Percentiles rank a stretch among this genome's conserved stretches.
phyloP scores from a whole-genome alignment of 2,888 invertebrate genomes.

The Drosophila meridionalis region DNA sequence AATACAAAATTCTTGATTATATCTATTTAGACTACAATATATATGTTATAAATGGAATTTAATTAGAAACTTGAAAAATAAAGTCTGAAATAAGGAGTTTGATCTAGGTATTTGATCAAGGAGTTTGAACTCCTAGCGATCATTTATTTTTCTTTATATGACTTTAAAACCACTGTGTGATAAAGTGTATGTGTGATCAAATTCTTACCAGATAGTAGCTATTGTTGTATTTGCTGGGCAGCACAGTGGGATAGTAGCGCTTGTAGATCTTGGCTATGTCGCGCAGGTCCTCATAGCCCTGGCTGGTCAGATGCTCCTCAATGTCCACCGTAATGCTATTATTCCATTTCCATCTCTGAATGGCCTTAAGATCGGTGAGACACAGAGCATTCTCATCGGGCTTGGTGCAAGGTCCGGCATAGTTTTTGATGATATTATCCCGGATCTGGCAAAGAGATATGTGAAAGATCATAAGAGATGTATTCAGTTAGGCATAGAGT shows the following conservation, averaged over 20 bases:
- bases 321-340: slow-evolving; percentile 86
- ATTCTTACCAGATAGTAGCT: slow-evolving; percentile 86
- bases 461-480: background rate
- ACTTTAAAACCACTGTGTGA: too few relatives aligned
- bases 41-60: too few relatives aligned
- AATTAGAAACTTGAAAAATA: too few relatives aligned
- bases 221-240: slow-evolving; percentile 85
- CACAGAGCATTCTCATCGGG: slow-evolving; percentile 88
- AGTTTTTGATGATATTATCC: slow-evolving; percentile 88
- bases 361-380: slow-evolving; percentile 88
- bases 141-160: too few relatives aligned
- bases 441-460: slow-evolving; percentile 75
- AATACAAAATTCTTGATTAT: too few relatives aligned
- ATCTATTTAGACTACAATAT: too few relatives aligned
- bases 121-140: too few relatives aligned
- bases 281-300: slow-evolving; percentile 88
- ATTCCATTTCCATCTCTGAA: slow-evolving; percentile 89
- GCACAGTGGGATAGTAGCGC: slow-evolving; percentile 88
- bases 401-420: slow-evolving; percentile 86
- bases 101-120: too few relatives aligned
- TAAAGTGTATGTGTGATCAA: too few relatives aligned
- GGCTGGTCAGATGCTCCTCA: slow-evolving; percentile 87
- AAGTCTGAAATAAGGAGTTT: too few relatives aligned
- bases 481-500: too few relatives aligned
- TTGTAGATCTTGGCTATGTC: slow-evolving; percentile 89